Percentiles rank a stretch among this genome's conserved stretches.
phyloP scores from a whole-genome alignment of 92 coral and sea anemone species.

The Epizoanthus scotinus region DNA sequence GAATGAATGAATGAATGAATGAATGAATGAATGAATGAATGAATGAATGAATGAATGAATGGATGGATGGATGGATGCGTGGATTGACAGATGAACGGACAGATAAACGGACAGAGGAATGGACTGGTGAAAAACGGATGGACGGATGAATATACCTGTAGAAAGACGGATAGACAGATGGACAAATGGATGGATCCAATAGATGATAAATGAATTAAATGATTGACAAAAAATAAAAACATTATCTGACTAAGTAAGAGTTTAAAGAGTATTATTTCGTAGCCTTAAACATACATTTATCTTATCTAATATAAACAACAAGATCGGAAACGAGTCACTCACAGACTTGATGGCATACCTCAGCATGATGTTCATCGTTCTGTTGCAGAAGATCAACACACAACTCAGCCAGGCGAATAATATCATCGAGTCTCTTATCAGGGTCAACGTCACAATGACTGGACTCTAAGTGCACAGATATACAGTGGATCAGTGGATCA shows the following conservation, averaged over 20 bases:
- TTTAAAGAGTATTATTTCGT: too few species aligned
- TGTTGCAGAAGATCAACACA: conserved; percentile 96
- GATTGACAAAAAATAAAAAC: not conserved
- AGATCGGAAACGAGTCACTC: not conserved
- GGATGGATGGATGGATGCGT: not conserved
- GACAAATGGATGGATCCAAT: not conserved
- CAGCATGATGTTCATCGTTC: conserved; percentile 96
- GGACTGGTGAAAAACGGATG: not conserved
- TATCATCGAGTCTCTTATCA: conserved; percentile 71
- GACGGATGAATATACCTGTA: not conserved
- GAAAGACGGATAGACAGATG: not conserved
- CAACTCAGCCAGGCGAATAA: conserved; percentile 84
- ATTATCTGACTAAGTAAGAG: not conserved
- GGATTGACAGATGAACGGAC: not conserved
- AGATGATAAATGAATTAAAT: not conserved
- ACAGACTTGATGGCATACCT: conserved; percentile 49
- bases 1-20: not conserved
- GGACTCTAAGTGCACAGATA: conserved; percentile 49
- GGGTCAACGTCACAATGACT: conserved; percentile 67
- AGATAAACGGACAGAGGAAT: too few species aligned
- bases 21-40: not conserved
- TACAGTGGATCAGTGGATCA: too few species aligned
- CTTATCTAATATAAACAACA: not conserved
- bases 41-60: not conserved
- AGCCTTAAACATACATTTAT: too few species aligned